phyloP scores from a whole-genome alignment of 2,113 vertebrate species.

The Aptenodytes patagonicus region DNA sequence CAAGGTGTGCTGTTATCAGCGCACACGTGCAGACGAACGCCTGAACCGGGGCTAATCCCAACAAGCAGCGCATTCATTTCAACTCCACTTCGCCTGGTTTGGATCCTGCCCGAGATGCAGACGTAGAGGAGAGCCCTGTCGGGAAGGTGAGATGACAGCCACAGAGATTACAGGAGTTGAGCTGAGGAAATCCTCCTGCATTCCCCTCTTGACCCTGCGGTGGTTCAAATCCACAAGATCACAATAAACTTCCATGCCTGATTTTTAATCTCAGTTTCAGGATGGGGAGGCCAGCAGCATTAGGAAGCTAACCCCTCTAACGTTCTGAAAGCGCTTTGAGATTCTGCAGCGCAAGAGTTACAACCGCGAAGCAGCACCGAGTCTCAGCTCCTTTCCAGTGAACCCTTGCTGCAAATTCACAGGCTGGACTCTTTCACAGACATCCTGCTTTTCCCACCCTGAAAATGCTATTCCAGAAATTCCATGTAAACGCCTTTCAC shows the following conservation, averaged over 20 bases:
- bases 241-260: rapidly evolving
- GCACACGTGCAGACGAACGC: rapidly evolving
- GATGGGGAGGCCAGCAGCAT: not conserved
- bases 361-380: not conserved
- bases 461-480: not conserved
- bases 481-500: not conserved
- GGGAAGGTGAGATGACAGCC: not conserved
- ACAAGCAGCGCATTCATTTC: rapidly evolving
- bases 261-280: not conserved
- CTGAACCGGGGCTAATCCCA: rapidly evolving
- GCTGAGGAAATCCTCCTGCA: not conserved
- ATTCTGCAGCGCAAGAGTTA: not conserved
- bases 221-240: not conserved
- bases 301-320: not conserved
- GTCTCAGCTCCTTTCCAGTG: not conserved
- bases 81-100: rapidly evolving
- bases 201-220: not conserved
- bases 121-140: rapidly evolving
- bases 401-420: not conserved
- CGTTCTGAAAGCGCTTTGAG: rapidly evolving
- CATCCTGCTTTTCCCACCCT: constrained; percentile 7
- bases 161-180: not conserved
- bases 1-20: rapidly evolving
- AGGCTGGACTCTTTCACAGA: not conserved
- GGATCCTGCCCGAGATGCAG: rapidly evolving